Conservation (phyloP, 2,113 vertebrate species). For the Cephalopterus ornatus region DNA sequence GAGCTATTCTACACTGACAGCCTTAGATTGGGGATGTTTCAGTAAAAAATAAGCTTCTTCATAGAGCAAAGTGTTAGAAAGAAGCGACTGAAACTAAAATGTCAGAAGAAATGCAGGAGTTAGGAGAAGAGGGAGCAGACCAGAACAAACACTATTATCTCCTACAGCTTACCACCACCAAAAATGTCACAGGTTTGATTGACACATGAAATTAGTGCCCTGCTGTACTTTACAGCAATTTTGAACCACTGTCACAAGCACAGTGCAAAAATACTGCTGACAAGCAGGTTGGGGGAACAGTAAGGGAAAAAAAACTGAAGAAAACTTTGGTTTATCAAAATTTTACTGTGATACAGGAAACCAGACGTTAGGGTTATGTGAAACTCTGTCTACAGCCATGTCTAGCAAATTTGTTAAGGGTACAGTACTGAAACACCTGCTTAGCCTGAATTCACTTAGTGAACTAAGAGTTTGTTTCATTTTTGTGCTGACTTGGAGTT, state of each 20-base stretch:
- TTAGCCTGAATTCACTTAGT: neutral
- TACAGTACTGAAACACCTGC: neutral
- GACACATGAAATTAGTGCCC: neutral
- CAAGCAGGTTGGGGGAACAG: neutral
- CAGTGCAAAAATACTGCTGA: neutral
- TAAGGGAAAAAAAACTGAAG: neutral
- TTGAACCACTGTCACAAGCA: neutral
- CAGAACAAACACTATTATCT: neutral
- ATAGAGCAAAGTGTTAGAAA: neutral
- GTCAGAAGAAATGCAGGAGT: neutral
- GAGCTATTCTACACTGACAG: neutral
- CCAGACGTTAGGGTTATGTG: fast-evolving
- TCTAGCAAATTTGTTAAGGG: neutral
- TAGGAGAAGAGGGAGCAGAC: neutral
- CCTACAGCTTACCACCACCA: neutral
- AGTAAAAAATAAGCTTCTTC: neutral
- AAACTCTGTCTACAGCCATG: neutral
- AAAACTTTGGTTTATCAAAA: neutral
- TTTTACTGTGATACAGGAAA: neutral
- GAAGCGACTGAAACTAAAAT: neutral
- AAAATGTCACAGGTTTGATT: neutral
- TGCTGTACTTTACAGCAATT: neutral
- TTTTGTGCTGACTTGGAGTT: neutral
- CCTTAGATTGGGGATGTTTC: neutral
- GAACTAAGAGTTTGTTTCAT: neutral